Conservation (phyloP, 2,797 vertebrate species). For the Crossoptilon crossoptilon region DNA sequence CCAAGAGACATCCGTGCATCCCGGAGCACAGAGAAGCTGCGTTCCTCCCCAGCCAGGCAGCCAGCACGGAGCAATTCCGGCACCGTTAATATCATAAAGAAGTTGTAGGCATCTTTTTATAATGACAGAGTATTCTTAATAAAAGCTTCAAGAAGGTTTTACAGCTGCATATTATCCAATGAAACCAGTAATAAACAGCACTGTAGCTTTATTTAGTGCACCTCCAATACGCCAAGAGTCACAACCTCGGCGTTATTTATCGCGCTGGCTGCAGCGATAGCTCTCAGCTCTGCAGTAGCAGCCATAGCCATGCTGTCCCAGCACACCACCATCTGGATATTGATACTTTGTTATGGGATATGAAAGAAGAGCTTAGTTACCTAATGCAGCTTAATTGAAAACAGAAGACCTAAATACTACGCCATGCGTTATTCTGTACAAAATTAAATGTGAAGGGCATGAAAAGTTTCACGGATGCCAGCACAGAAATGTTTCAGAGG, state of each 20-base stretch:
- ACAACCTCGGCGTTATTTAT: conserved; percentile 62
- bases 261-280: conserved; percentile 42
- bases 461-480: conserved; percentile 28
- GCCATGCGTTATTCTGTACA: conserved; percentile 6
- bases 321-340: conserved; percentile 44
- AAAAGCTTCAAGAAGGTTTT: conserved; percentile 72
- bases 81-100: conserved; percentile 18
- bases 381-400: conserved; percentile 59
- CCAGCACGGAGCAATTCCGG: neutral
- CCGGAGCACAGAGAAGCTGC: neutral
- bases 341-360: conserved; percentile 38
- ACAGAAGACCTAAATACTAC: conserved; percentile 19
- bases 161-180: conserved; percentile 69
- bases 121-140: conserved; percentile 69
- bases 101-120: conserved; percentile 39
- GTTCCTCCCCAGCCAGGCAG: neutral
- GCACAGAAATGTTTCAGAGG: conserved; percentile 24
- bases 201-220: conserved; percentile 69
- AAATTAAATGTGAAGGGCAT: conserved; percentile 44
- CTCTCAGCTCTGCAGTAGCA: conserved; percentile 60
- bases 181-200: conserved; percentile 64
- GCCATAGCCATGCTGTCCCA: conserved; percentile 40
- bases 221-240: conserved; percentile 45
- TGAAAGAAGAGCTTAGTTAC: conserved; percentile 56
- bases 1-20: neutral